Evolutionary conservation across 2,888 invertebrate species (phyloP).

Genomic region (Caenorhabditis becei): DNA sequence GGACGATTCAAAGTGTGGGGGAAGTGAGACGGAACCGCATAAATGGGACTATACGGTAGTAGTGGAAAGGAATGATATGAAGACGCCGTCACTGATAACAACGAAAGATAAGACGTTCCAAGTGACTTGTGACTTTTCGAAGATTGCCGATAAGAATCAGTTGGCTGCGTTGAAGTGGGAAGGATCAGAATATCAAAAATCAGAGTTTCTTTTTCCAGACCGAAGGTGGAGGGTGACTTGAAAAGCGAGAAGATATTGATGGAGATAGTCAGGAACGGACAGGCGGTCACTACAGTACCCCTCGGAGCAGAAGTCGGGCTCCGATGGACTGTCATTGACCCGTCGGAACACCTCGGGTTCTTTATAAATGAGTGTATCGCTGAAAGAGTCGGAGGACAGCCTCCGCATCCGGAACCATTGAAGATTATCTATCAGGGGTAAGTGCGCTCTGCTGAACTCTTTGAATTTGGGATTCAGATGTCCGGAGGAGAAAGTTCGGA

Average conservation of each 20-base stretch:
- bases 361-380: constrained; percentile 80
- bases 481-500: constrained; percentile 76
- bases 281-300: constrained; percentile 76
- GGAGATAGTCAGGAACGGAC: constrained; percentile 75
- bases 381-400: constrained; percentile 79
- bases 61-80: constrained; percentile 77
- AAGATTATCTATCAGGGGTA: constrained; percentile 79
- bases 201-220: constrained; percentile 30
- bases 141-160: constrained; percentile 64
- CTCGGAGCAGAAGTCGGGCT: constrained; percentile 77
- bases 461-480: constrained; percentile 72
- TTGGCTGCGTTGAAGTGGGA: constrained; percentile 53
- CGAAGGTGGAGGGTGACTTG: constrained; percentile 54
- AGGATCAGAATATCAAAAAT: no score
- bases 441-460: neutral
- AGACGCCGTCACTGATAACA: constrained; percentile 78
- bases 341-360: constrained; percentile 71
- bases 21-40: constrained; percentile 73
- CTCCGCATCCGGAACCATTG: constrained; percentile 78
- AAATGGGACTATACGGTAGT: constrained; percentile 80
- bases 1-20: constrained; percentile 77
- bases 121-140: constrained; percentile 80
- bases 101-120: constrained; percentile 80
- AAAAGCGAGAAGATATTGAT: constrained; percentile 73
- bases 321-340: constrained; percentile 72